Conservation (phyloP, 2,113 vertebrate genomes). For the Polypterus bichir region DNA sequence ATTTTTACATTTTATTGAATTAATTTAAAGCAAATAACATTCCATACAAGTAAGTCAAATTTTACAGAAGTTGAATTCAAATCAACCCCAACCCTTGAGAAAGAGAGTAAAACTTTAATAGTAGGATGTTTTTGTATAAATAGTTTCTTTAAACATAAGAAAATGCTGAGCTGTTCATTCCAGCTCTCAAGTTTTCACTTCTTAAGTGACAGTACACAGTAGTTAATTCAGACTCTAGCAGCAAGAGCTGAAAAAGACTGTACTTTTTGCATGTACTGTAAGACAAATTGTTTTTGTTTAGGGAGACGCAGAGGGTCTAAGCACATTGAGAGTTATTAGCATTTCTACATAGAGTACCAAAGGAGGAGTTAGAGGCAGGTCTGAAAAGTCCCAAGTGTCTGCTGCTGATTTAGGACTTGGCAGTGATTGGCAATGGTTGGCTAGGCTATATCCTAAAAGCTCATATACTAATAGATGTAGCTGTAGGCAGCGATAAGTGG, state of each 20-base stretch:
- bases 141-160: too few relatives aligned
- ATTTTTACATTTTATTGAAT: too few relatives aligned
- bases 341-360: conserved; percentile 47
- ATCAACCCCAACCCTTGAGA: too few relatives aligned
- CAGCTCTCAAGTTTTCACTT: background rate
- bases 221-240: background rate
- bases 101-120: too few relatives aligned
- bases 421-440: background rate
- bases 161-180: too few relatives aligned
- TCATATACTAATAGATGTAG: conserved; percentile 18
- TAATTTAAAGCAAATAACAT: too few relatives aligned
- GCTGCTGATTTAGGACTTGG: conserved; percentile 21
- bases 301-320: conserved; percentile 49
- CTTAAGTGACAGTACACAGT: background rate
- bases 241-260: conserved; percentile 8
- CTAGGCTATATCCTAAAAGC: background rate
- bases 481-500: conserved; percentile 37
- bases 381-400: conserved; percentile 26
- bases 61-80: too few relatives aligned
- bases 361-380: conserved; percentile 34
- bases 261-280: conserved; percentile 29
- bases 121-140: too few relatives aligned
- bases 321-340: conserved; percentile 51
- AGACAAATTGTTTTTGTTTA: background rate
- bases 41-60: too few relatives aligned